Conservation (phyloP, 2,113 vertebrate species). For the Sebastes schlegelii region DNA sequence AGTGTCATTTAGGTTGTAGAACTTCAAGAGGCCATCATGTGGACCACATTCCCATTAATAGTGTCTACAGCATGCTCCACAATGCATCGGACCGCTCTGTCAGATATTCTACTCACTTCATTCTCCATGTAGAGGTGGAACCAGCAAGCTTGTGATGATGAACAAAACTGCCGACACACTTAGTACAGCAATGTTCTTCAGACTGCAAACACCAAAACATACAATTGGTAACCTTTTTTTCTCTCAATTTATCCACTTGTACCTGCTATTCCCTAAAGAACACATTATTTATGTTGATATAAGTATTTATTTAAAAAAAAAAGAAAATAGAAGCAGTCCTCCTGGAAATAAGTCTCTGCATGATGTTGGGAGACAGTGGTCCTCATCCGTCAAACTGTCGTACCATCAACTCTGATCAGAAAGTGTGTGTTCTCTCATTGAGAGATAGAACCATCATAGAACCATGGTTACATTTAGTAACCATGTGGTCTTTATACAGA, state of each 20-base stretch:
- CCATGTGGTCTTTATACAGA: too few species aligned
- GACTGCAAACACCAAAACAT: slow-evolving; percentile 51
- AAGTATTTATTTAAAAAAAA: slow-evolving; percentile 46
- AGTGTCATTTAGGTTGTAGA: not conserved
- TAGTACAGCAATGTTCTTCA: slow-evolving; percentile 2
- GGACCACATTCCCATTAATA: not conserved
- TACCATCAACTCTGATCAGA: too few species aligned
- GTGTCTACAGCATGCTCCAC: slow-evolving; percentile 3
- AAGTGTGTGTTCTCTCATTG: too few species aligned
- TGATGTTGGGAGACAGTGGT: slow-evolving; percentile 50
- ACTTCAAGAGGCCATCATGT: slow-evolving; percentile 14
- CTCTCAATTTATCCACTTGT: slow-evolving; percentile 31
- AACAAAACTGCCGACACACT: slow-evolving; percentile 14
- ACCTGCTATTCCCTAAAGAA: slow-evolving; percentile 36
- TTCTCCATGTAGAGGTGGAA: slow-evolving; percentile 12
- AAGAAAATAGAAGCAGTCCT: slow-evolving; percentile 60
- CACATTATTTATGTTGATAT: slow-evolving; percentile 49
- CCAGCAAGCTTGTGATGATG: slow-evolving; percentile 15
- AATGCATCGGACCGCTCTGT: slow-evolving; percentile 7
- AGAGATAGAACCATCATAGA: too few species aligned
- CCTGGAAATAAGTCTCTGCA: slow-evolving; percentile 72
- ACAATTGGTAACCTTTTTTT: slow-evolving; percentile 32
- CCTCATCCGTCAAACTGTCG: too few species aligned
- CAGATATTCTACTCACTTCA: slow-evolving; percentile 5
- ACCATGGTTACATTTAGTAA: too few species aligned